These are phyloP conservation scores for Clinocottus analis DNA, from an alignment of 2,113 vertebrate genomes.

Conservation along the genomic window DNA sequence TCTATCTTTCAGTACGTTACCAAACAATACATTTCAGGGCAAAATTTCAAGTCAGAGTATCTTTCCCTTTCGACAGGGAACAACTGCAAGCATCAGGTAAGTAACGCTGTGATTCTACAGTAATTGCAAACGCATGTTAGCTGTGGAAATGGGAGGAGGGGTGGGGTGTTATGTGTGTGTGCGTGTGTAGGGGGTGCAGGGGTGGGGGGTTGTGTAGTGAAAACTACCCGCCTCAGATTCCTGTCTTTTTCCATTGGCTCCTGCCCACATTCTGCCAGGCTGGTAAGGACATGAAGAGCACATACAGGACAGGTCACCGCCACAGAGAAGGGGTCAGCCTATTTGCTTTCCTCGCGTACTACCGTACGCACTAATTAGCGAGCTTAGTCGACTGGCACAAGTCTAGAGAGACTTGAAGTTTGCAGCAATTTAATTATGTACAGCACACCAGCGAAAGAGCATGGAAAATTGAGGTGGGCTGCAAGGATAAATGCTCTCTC, in stretches of 20 bases:
- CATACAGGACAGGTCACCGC: conserved; percentile 60
- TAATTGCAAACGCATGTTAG: conserved; percentile 60
- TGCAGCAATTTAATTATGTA: conserved; percentile 72
- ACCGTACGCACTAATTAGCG: conserved; percentile 64
- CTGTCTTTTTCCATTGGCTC: conserved; percentile 72
- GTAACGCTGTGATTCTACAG: conserved; percentile 43
- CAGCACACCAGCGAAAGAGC: conserved; percentile 50
- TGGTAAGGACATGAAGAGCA: conserved; percentile 57
- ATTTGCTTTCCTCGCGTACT: conserved; percentile 47
- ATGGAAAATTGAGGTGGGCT: conserved; percentile 73
- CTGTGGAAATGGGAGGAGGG: conserved; percentile 29
- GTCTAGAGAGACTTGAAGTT: conserved; percentile 66
- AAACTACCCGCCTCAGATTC: conserved; percentile 62
- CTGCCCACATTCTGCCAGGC: conserved; percentile 41
- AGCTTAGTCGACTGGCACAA: conserved; percentile 62
- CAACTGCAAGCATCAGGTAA: conserved; percentile 21
- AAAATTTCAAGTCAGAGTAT: not conserved
- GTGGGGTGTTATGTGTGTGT: not conserved
- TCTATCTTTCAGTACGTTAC: conserved; percentile 2
- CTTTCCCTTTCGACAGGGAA: not conserved
- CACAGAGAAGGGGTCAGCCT: conserved; percentile 40
- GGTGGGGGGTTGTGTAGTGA: conserved; percentile 23
- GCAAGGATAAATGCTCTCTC: conserved; percentile 60
- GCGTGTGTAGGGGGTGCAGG: not conserved
- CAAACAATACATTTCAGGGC: not conserved